A percentile compares a stretch with the other conserved stretches of the same genome.
Conservation (phyloP, 2,113 vertebrate genomes). For the Mionectes macconnelli region DNA sequence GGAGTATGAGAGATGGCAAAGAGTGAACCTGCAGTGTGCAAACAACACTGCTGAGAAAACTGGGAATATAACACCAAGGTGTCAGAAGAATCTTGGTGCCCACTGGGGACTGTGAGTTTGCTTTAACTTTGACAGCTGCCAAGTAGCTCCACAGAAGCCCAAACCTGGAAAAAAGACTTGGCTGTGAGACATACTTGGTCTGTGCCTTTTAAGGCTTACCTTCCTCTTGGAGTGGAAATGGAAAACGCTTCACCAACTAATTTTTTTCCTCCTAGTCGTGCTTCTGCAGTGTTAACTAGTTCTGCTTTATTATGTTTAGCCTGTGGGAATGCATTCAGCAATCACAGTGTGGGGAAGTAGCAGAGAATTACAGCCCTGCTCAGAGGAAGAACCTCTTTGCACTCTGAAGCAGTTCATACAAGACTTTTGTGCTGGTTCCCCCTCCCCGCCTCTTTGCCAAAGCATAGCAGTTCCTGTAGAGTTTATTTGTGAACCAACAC, state of each 20-base stretch:
- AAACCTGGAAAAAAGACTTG: neutral
- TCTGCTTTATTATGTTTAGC: neutral
- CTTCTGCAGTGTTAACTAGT: neutral
- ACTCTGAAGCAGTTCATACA: neutral
- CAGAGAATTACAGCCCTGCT: neutral
- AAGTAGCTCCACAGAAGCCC: neutral
- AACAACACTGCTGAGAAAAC: neutral
- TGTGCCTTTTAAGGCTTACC: neutral
- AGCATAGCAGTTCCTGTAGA: neutral
- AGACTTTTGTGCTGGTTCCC: neutral
- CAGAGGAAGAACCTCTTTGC: neutral
- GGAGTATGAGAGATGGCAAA: neutral
- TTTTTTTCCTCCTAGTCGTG: neutral
- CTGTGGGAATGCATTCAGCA: neutral
- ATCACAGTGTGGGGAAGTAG: neutral
- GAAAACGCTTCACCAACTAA: neutral
- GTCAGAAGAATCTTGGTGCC: neutral
- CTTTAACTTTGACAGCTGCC: neutral
- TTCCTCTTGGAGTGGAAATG: neutral
- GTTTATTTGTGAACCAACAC: fast-evolving
- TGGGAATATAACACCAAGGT: neutral
- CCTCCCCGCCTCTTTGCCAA: neutral
- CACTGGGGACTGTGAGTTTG: neutral
- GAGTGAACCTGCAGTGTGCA: neutral
- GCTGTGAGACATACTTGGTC: neutral